phyloP scores from a whole-genome alignment of 2,797 vertebrate genomes.

The Erethizon dorsatum region DNA sequence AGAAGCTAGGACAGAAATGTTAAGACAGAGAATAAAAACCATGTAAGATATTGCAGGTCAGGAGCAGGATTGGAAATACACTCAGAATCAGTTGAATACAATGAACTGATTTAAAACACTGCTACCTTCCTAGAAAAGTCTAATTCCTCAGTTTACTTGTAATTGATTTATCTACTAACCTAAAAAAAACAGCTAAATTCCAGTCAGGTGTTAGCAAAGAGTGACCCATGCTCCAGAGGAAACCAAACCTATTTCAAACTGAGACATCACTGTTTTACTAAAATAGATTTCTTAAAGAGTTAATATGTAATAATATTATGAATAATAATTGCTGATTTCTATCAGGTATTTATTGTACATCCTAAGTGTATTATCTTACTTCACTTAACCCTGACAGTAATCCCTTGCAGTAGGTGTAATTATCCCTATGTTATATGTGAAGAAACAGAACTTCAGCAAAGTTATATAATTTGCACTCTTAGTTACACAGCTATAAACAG shows the following conservation, averaged over 20 bases:
- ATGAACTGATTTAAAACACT: slow-evolving; percentile 40
- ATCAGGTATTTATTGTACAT: slow-evolving; percentile 21
- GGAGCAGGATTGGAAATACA: slow-evolving; percentile 8
- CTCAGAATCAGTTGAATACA: neutral
- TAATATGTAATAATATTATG: neutral
- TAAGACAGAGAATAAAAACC: slow-evolving; percentile 7
- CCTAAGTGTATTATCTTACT: neutral
- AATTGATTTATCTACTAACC: slow-evolving; percentile 61
- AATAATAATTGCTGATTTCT: neutral
- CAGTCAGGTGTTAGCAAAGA: neutral
- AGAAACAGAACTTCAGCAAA: slow-evolving; percentile 5
- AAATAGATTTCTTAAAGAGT: slow-evolving; percentile 35
- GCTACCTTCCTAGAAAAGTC: slow-evolving; percentile 12
- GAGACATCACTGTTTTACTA: slow-evolving; percentile 12
- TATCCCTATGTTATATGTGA: neutral
- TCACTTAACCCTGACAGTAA: slow-evolving; percentile 18
- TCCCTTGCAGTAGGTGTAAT: neutral
- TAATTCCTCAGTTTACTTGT: slow-evolving; percentile 45
- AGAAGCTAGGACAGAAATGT: neutral
- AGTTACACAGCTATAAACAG: neutral
- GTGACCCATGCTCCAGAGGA: neutral
- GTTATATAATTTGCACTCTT: neutral
- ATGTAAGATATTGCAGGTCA: neutral
- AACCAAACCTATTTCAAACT: slow-evolving; percentile 11
- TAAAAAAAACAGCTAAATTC: slow-evolving; percentile 27